Evolutionary conservation across 2,888 invertebrate species (phyloP), one percentile per base, ranked within the genome.

Genomic region (Meloe dianella): DNA sequence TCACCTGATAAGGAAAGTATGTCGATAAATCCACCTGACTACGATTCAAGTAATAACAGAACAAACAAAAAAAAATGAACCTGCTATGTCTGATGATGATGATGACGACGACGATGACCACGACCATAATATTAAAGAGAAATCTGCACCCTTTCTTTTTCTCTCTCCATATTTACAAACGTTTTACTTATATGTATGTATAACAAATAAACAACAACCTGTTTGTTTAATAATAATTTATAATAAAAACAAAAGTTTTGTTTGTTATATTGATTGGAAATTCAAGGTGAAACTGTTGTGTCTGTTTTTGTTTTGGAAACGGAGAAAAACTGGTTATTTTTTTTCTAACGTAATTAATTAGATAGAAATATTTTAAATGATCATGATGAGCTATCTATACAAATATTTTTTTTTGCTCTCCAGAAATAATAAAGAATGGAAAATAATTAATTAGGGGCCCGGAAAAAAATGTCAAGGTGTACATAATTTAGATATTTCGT

Each of bases 391-490:
- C n/a, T n/a, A n/a, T n/a, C n/a, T 47, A 47, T 3, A 47, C 10
- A 9, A 20, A 47, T 47, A 17, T n/a, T 41, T 41, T 38, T 38
- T 38, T 14, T n/a, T n/a, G n/a, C n/a, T n/a, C n/a, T 14, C 0
- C 7, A 41, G 17, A 10, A 17, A 17, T 7, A 17, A 7, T 41
- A 17, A 17, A 41, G 47, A 20, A 47, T 47, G 9, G 47, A 17
- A 47, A 41, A 47, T 3, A 27, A 47, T 20, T 20, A 2, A 47
- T 20, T n/a, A 47, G 10, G 35, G n/a, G n/a, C n/a, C n/a, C n/a
- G n/a, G 7, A 32, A 47, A 47, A 47, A 47, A 47, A 47, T 47
- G 47, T 47, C 47, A 47, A 47, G 47, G 47, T 47, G 47, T 47
- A 47, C 47, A 47, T 2, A 47, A 47, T 47, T 47, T 47, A 9